Evolutionary conservation across 1,140 invertebrate genomes (phyloP).

Genomic region (Acromyrmex heyeri): DNA sequence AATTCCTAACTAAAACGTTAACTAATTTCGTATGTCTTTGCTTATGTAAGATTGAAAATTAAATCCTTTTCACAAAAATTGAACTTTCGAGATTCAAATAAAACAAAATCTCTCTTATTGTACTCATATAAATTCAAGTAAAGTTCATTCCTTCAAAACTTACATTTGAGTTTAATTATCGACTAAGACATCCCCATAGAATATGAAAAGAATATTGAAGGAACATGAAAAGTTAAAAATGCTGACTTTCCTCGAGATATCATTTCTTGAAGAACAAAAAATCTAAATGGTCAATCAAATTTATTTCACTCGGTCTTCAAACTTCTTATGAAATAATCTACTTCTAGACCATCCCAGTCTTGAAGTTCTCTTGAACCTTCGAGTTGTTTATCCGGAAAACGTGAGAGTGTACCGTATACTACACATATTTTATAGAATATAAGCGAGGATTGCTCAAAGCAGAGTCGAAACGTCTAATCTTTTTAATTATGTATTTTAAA

Average conservation of each 20-base stretch:
- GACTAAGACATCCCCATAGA: constrained; percentile 7
- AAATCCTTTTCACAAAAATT: not conserved
- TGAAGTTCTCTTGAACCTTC: too few species aligned
- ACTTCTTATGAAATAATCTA: too few species aligned
- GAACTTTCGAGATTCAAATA: constrained; percentile 14
- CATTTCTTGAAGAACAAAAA: not conserved
- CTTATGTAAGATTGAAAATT: not conserved
- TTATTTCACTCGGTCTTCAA: too few species aligned
- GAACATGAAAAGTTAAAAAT: constrained; percentile 3
- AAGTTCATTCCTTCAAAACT: constrained; percentile 8
- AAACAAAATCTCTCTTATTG: constrained; percentile 32
- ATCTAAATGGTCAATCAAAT: too few species aligned
- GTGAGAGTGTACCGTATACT: too few species aligned
- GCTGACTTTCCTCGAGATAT: not conserved
- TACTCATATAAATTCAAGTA: constrained; percentile 35
- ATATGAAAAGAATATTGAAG: constrained; percentile 13
- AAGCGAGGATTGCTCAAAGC: too few species aligned
- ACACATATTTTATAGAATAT: too few species aligned
- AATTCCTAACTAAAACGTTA: constrained; percentile 13
- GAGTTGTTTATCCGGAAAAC: too few species aligned
- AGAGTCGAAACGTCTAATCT: too few species aligned
- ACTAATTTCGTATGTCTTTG: not conserved
- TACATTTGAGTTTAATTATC: constrained; percentile 33
- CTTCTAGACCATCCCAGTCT: too few species aligned
- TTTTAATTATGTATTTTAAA: too few species aligned